Evolutionary conservation across 1,140 invertebrate genomes (phyloP).

Genomic region (Wiebesia pumilae): DNA sequence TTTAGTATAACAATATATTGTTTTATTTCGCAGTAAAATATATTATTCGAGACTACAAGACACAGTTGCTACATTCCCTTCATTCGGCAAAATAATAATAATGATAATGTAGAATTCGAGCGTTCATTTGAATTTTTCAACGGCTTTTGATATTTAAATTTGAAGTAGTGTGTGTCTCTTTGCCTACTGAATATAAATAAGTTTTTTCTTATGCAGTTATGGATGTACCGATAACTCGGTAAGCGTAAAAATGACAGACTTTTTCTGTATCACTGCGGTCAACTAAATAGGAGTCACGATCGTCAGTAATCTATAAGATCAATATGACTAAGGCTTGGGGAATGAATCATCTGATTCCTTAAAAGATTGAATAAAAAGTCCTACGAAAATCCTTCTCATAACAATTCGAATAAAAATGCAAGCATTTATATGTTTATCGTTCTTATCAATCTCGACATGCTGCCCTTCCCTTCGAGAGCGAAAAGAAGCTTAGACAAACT

Average conservation of each 20-base stretch:
- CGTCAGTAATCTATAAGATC: background rate
- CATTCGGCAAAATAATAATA: background rate
- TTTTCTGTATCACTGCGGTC: background rate
- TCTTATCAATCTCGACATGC: background rate
- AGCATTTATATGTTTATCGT: background rate
- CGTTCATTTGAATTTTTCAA: background rate
- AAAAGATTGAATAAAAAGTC: too few species aligned
- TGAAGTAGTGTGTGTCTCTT: background rate
- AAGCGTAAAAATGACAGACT: slow-evolving; percentile 19
- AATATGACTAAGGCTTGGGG: background rate
- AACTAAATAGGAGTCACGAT: background rate
- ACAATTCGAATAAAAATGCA: background rate
- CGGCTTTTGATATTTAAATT: slow-evolving; percentile 25
- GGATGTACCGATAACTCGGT: background rate
- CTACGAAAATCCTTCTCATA: background rate
- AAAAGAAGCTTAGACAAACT: background rate
- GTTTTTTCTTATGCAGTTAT: background rate
- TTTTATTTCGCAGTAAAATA: too few species aligned
- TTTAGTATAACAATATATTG: too few species aligned
- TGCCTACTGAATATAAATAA: background rate
- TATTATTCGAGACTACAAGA: too few species aligned
- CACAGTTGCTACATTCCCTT: background rate
- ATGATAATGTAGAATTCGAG: background rate
- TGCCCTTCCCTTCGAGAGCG: too few species aligned
- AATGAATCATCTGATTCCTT: slow-evolving; percentile 24